Percentiles rank a stretch among this genome's conserved stretches.
phyloP scores from a whole-genome alignment of 2,888 invertebrate species.

The Pyrochroa serraticornis region DNA sequence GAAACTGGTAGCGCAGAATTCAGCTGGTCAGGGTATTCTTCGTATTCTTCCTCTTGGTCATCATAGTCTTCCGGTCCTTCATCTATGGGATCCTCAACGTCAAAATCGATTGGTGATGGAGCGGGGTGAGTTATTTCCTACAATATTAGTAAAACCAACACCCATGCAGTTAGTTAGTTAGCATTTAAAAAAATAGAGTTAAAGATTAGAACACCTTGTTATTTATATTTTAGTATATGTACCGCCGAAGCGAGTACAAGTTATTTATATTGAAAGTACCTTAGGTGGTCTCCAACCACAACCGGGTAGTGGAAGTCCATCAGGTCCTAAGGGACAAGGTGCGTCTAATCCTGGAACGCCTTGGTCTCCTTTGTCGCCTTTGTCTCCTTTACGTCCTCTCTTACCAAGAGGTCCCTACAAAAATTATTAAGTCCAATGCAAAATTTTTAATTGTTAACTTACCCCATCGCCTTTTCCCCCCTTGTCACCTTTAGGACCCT shows the following conservation, averaged over 20 bases:
- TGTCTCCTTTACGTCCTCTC: slow-evolving; percentile 89
- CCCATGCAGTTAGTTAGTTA: slow-evolving; percentile 41
- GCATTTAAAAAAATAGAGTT: background rate
- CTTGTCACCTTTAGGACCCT: slow-evolving; percentile 90
- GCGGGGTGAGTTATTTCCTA: slow-evolving; percentile 49
- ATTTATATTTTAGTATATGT: slow-evolving; percentile 87
- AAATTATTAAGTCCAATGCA: slow-evolving; percentile 1
- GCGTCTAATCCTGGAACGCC: slow-evolving; percentile 98
- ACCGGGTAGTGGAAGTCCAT: slow-evolving; percentile 94
- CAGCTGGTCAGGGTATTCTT: slow-evolving; percentile 63
- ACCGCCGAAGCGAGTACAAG: slow-evolving; percentile 76
- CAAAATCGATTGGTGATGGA: slow-evolving; percentile 62
- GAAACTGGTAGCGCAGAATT: slow-evolving; percentile 54
- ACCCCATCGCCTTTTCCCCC: slow-evolving; percentile 85
- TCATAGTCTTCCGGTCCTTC: slow-evolving; percentile 64
- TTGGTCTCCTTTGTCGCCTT: slow-evolving; percentile 92
- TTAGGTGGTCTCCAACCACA: slow-evolving; percentile 93
- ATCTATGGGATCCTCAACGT: slow-evolving; percentile 60
- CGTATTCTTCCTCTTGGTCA: slow-evolving; percentile 66
- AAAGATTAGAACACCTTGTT: background rate
- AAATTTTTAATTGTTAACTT: slow-evolving; percentile 59
- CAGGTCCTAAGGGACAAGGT: slow-evolving; percentile 95
- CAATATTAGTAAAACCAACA: slow-evolving; percentile 39
- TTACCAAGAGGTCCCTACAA: slow-evolving; percentile 85
- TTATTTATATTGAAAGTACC: slow-evolving; percentile 66